phyloP scores from a whole-genome alignment of 2,888 invertebrate genomes.

The Thymelicus lineola region DNA sequence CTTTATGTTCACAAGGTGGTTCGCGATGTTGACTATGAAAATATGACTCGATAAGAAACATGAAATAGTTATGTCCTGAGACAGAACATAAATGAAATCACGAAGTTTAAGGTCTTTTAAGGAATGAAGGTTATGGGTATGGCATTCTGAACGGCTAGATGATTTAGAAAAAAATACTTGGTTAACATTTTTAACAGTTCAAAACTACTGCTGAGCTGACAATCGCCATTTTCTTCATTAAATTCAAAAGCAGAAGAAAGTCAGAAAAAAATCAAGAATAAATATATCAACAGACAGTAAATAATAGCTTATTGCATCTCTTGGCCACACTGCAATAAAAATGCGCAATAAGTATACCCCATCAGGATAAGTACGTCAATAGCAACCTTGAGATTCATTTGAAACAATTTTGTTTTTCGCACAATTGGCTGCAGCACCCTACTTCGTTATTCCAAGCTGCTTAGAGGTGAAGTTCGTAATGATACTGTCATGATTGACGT shows the following conservation, averaged over 20 bases:
- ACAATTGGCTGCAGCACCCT: conserved; percentile 33
- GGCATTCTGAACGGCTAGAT: too few relatives aligned
- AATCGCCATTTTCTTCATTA: too few relatives aligned
- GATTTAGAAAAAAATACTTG: too few relatives aligned
- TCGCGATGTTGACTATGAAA: conserved; percentile 11
- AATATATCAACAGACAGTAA: background rate
- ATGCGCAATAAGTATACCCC: background rate
- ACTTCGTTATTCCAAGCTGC: background rate
- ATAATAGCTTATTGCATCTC: background rate
- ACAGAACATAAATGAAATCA: background rate
- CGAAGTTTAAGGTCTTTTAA: too few relatives aligned
- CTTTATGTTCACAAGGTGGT: conserved; percentile 25
- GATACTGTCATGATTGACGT: background rate
- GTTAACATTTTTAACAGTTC: too few relatives aligned
- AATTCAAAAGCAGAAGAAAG: too few relatives aligned
- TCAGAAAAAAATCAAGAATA: background rate
- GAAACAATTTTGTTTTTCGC: conserved; percentile 20
- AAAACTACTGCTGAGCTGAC: too few relatives aligned
- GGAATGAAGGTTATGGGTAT: too few relatives aligned
- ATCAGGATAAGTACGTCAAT: conserved; percentile 31
- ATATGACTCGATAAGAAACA: background rate
- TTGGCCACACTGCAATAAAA: conserved; percentile 2
- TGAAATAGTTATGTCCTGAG: background rate
- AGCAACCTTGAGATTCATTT: conserved; percentile 38
- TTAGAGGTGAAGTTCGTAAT: background rate